phyloP scores from a whole-genome alignment of 2,113 vertebrate genomes.

The Ptyas mucosa region DNA sequence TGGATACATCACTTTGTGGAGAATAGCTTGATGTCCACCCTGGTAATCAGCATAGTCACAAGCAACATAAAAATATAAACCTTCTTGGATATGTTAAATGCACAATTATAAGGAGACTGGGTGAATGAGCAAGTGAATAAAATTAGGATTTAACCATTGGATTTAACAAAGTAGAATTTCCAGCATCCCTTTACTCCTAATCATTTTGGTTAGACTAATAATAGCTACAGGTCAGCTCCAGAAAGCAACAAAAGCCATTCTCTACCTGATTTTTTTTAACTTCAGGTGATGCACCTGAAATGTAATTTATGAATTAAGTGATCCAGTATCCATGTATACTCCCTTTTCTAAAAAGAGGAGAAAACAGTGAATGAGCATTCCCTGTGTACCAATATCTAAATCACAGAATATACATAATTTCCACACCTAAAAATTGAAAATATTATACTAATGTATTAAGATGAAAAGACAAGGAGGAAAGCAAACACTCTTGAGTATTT shows the following conservation, averaged over 20 bases:
- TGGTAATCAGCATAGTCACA: not conserved
- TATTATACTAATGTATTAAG: not conserved
- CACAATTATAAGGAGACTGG: not conserved
- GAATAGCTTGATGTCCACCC: not conserved
- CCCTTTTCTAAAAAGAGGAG: not conserved
- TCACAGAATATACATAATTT: not conserved
- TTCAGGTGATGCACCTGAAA: not conserved
- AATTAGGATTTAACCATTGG: not conserved
- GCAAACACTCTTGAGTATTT: not conserved
- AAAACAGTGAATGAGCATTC: not conserved
- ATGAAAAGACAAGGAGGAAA: not conserved
- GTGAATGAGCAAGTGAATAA: not conserved
- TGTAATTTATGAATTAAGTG: not conserved
- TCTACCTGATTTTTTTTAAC: not conserved
- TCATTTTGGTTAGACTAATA: not conserved
- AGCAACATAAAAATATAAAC: not conserved
- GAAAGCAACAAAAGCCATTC: not conserved
- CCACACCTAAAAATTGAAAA: not conserved
- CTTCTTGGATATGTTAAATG: not conserved
- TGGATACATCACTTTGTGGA: not conserved
- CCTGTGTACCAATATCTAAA: not conserved
- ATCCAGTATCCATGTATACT: not conserved
- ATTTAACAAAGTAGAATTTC: not conserved
- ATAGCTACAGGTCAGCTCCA: not conserved
- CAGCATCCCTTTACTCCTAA: not conserved